Base-by-base conservation (phyloP, 2,888 invertebrate species). In the Maniola hyperantus region DNA sequence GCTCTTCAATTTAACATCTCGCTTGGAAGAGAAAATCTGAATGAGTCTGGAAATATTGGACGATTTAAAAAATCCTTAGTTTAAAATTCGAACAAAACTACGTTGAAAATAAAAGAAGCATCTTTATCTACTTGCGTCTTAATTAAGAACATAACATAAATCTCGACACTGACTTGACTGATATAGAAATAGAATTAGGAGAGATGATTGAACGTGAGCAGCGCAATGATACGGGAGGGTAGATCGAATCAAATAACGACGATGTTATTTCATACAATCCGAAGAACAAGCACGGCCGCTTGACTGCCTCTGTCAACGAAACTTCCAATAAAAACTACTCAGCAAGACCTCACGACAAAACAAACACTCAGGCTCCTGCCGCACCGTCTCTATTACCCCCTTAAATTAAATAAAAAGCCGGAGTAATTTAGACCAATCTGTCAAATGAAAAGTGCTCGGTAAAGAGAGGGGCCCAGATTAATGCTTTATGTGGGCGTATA, bases 391-490 rank as follows among this genome's bases (percentile, higher is more conserved):
- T 80, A 83, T 85, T 87, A 81, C 88, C 86, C 87, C 87, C 70
- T 88, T 79, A 89, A 89, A 90, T 90, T 89, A 89, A 91, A 90
- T 88, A 90, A 89, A 90, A 89, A 86, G 83, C 86, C 86, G 82
- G 81, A 84, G 84, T 89, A 85, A 90, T 88, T 87, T 87, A 88
- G 88, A 83, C 80, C 89, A 89, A 92, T 91, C 90, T 92, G 91
- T 92, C 91, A 91, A 90, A 90, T 88, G 89, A 87, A 91, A 88
- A 92, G 91, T 91, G 91, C 84, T 92, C 76, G 81, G 90, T 85
- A 92, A 92, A 92, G 90, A 91, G 84, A 90, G 90, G 91, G 85
- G 85, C 80, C 78, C 69, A 79, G 82, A 85, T 88, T 87, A 85
- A 84, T 87, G 82, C 83, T 87, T 82, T 84, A 82, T 83, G 84